Base-by-base conservation (phyloP, 1,140 invertebrate genomes). In the Colletes latitarsis region DNA sequence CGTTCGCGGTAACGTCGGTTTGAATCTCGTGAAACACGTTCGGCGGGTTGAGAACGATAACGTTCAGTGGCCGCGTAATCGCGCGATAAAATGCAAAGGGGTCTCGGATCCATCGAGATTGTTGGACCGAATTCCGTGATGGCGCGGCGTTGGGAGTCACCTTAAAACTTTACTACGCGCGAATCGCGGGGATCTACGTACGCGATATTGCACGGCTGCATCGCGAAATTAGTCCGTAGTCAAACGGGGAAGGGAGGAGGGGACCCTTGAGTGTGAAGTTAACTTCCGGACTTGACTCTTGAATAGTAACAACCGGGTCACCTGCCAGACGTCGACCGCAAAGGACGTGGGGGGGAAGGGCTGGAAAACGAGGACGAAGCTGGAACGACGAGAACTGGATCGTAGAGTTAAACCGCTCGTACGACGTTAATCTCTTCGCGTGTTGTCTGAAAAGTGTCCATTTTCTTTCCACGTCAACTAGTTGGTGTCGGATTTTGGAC, bases 211-310 rank as follows among this genome's bases (percentile, higher is more conserved):
- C 63, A 19, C 49, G 39, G n/a, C 30, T 46, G 77, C 67, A 66
- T 75, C 63, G 64, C 6, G 43, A 82, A 75, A 77, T 84, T 77
- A 81, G 73, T 62, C 69, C 58, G 53, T 19, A 43, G 15, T 21
- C 15, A 46, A 41, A 66, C n/a, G 30, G 30, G 30, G 30, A 15
- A 53, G 15, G 9, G 43, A 46, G 0, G 55, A 12, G 60, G 64
- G 41, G 58, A 39, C 57, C 75, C 63, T 19, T 53, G 83, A 82
- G 81, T 80, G 81, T 70, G 78, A 83, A 87, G 85, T 85, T 88
- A 87, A 88, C 83, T 88, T 79, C 69, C 63, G 66, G 68, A 69
- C 85, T 77, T 73, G 85, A 88, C 83, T 85, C 81, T 81, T 82
- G 78, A 82, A 85, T 81, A 75, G 62, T 60, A 62, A 43, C 62